phyloP scores from a whole-genome alignment of 2,113 vertebrate species.

The Setophaga kirtlandii region DNA sequence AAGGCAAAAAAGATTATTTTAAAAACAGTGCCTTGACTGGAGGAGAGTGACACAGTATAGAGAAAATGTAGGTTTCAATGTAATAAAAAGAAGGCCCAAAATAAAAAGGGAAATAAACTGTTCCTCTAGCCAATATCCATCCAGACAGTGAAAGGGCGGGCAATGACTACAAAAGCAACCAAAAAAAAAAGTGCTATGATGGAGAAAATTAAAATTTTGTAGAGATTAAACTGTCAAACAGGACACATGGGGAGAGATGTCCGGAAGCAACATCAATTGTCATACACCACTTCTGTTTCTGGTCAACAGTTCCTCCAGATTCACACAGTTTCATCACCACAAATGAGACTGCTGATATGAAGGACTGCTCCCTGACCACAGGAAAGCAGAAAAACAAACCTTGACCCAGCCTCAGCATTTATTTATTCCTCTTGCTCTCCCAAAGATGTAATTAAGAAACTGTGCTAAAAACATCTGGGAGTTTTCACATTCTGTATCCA shows the following conservation, averaged over 20 bases:
- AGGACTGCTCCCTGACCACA: not conserved
- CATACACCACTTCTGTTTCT: not conserved
- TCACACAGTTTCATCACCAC: not conserved
- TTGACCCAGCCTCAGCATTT: not conserved
- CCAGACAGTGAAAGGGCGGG: not conserved
- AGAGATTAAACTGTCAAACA: not conserved
- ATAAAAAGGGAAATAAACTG: not conserved
- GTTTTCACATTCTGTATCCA: not conserved
- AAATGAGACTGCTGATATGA: not conserved
- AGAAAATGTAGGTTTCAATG: not conserved
- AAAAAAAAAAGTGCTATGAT: not conserved
- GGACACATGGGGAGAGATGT: not conserved
- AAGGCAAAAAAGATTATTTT: not conserved
- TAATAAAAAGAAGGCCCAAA: not conserved
- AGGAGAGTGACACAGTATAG: not conserved
- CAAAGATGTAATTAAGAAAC: not conserved
- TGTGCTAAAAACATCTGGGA: not conserved
- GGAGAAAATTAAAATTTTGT: not conserved
- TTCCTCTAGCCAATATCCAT: not conserved
- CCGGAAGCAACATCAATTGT: not conserved
- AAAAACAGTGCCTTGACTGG: not conserved
- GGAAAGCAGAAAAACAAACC: conserved; percentile 9
- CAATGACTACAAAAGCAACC: not conserved
- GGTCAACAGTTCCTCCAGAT: not conserved
- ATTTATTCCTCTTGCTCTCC: not conserved